Conservation (phyloP, 2,113 vertebrate species). For the Pao palembangensis region DNA sequence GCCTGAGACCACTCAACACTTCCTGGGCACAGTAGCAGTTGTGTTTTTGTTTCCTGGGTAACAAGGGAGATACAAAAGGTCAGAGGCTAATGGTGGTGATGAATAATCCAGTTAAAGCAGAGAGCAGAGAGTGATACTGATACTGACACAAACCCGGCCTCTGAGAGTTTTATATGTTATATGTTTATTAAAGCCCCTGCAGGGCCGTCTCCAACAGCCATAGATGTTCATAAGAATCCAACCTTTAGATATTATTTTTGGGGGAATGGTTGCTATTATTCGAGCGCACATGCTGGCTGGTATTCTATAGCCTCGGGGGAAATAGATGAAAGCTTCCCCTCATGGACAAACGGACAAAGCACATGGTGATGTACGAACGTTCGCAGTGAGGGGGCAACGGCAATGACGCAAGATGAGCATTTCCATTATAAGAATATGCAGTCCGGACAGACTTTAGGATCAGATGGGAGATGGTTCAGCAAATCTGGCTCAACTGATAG, state of each 20-base stretch:
- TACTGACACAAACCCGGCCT: not conserved
- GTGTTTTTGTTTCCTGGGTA: conserved; percentile 96
- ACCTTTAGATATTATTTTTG: conserved; percentile 28
- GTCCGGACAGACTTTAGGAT: conserved; percentile 63
- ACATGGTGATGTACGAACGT: conserved; percentile 45
- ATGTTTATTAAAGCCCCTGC: not conserved
- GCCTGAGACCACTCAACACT: conserved; percentile 87
- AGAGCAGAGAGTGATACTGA: not conserved
- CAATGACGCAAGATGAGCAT: conserved; percentile 62
- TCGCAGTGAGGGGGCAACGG: conserved; percentile 37
- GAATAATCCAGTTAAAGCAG: conserved; percentile 30
- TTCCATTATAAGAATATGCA: conserved; percentile 67
- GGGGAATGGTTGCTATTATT: conserved; percentile 31
- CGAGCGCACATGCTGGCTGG: conserved; percentile 36
- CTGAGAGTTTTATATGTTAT: not conserved
- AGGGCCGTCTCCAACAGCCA: too few species aligned
- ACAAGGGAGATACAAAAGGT: conserved; percentile 58
- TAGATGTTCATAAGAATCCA: not conserved
- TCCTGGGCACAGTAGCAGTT: conserved; percentile 97
- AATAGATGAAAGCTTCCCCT: conserved; percentile 44
- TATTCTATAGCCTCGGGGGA: conserved; percentile 39
- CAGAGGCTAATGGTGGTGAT: conserved; percentile 26
- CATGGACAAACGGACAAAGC: conserved; percentile 61
- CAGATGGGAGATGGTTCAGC: conserved; percentile 42
- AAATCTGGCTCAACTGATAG: conserved; percentile 28